Conservation (phyloP, 2,113 vertebrate species). For the Indri indri region DNA sequence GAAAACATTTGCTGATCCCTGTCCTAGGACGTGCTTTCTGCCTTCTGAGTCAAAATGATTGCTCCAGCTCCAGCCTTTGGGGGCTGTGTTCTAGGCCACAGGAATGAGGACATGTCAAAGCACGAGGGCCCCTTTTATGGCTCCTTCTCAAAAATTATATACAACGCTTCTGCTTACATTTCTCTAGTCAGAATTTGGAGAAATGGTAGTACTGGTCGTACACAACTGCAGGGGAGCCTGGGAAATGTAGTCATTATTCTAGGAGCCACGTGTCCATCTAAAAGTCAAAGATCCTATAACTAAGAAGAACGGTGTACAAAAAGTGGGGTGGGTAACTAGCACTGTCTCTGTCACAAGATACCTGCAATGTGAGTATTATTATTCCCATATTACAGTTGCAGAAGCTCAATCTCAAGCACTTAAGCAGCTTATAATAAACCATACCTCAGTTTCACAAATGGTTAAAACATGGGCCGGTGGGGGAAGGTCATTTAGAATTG, state of each 20-base stretch:
- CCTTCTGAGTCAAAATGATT: conserved; percentile 9
- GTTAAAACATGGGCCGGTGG: neutral
- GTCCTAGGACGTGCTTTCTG: neutral
- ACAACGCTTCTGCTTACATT: neutral
- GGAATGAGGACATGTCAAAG: neutral
- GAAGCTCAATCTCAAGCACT: neutral
- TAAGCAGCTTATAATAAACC: neutral
- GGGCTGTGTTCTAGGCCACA: neutral
- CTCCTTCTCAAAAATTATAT: neutral
- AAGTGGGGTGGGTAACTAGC: neutral
- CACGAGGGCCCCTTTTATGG: no score
- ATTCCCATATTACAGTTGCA: neutral
- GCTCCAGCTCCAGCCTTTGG: neutral
- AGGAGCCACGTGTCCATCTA: neutral
- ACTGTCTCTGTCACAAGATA: neutral
- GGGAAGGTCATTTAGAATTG: neutral
- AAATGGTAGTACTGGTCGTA: neutral
- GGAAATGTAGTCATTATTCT: neutral
- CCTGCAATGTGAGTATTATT: neutral
- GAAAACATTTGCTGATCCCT: conserved; percentile 20
- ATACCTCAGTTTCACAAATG: neutral
- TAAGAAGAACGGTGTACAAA: neutral
- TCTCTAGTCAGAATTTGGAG: neutral
- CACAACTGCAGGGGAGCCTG: neutral
- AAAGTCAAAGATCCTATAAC: neutral